Conservation (phyloP, 2,888 invertebrate genomes). For the Metallyticus violacea region DNA sequence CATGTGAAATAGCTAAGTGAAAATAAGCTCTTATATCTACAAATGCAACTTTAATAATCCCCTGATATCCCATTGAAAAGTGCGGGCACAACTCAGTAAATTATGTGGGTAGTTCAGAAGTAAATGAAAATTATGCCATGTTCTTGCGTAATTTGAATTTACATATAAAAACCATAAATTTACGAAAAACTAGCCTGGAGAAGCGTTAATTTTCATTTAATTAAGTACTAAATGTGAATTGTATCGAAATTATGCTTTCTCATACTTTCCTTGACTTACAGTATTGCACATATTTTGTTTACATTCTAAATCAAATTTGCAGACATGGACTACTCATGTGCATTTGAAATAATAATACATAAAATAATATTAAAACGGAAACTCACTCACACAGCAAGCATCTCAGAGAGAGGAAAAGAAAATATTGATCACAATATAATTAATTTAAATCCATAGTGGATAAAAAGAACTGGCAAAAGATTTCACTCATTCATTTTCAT, state of each 20-base stretch:
- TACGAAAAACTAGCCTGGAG: too few species aligned
- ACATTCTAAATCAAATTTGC: background rate
- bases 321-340: conserved; percentile 14
- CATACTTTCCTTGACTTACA: background rate
- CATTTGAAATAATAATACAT: background rate
- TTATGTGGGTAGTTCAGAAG: background rate
- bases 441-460: conserved; percentile 1
- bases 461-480: background rate
- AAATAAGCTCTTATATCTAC: background rate
- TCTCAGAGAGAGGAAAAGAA: background rate
- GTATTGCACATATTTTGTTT: background rate
- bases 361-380: conserved; percentile 5
- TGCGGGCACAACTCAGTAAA: background rate
- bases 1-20: background rate
- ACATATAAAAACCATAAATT: background rate
- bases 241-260: background rate
- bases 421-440: conserved; percentile 5
- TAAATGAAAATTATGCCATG: background rate
- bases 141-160: background rate
- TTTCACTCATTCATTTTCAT: background rate
- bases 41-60: conserved; percentile 4
- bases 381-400: background rate
- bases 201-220: background rate
- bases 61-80: conserved; percentile 5
- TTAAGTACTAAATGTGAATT: background rate